Base-by-base conservation (phyloP, 2,888 invertebrate species). In the Agrochola circellaris region DNA sequence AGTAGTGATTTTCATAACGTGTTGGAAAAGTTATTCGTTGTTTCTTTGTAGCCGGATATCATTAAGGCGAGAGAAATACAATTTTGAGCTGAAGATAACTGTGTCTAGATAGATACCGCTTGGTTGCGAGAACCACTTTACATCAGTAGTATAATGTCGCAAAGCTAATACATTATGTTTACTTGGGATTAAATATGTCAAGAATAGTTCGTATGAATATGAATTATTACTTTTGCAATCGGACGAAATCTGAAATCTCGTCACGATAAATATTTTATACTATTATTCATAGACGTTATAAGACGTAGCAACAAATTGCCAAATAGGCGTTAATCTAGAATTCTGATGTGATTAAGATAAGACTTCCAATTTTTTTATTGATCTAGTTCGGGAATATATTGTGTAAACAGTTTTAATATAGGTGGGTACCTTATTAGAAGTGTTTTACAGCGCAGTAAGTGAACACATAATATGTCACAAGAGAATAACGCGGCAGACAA, bases 291-390 rank as follows among this genome's bases (percentile, higher is more conserved):
- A 26, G 34, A 30, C 3, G 38, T 38, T 38, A 26, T 20, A 38
- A 56, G 38, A 20, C 34, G 5, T 38, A 30, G 34, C 42, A 20
- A 42, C 2, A 67, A 51, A 67, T 42, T 8, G n/a, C 34, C 58
- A 42, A 60, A 78, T 23, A 45, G 17, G 26, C 34, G 26, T 38
- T 64, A 60, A 78, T 51, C 42, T 51, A n/a, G 30, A 42, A 34
- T 77, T 60, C n/a, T 51, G 48, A 20, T 60, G 79, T 60, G 51
- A 78, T 66, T 76, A 58, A n/a, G 30, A 51, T 56, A 42, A 20
- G 51, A 6, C n/a, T 20, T 8, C 15, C 42, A 34, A 66, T 34
- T 51, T 65, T 56, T 26, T 11, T 1, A 66, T 58, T 11, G 0
- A 48, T 51, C 11, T 67, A 66, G 17, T 38, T n/a, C n/a, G 7